These are phyloP conservation scores for Salticus scenicus DNA, from an alignment of 2,888 invertebrate species.

Conservation along the genomic window DNA sequence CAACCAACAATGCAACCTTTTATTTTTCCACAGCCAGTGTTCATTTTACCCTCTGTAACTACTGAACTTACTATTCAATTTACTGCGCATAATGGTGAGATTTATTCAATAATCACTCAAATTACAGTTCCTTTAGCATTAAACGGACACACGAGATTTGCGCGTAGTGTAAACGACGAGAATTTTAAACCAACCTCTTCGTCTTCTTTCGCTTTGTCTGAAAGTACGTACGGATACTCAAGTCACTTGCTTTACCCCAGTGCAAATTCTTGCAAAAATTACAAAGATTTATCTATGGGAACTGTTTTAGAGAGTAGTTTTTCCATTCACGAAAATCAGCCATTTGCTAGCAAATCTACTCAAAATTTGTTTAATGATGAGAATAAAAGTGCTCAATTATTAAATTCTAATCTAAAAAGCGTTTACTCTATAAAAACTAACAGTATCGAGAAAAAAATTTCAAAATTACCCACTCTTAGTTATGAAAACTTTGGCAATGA, in stretches of 20 bases:
- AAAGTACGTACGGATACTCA: background rate
- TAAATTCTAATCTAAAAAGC: background rate
- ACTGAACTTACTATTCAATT: conserved; percentile 71
- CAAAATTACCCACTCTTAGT: background rate
- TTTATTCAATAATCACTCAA: conserved; percentile 71
- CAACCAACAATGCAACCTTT: conserved; percentile 58
- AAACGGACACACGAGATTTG: conserved; percentile 60
- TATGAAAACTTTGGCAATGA: background rate
- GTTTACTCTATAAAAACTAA: background rate
- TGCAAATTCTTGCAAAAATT: background rate
- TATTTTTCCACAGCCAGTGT: conserved; percentile 64
- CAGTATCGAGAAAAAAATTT: background rate
- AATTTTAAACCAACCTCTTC: background rate
- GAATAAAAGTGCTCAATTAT: no score
- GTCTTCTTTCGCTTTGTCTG: background rate
- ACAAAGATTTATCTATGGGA: background rate
- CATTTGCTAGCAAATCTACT: background rate
- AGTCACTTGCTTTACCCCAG: background rate
- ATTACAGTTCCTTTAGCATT: conserved; percentile 68
- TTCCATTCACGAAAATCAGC: background rate
- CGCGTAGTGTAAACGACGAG: conserved; percentile 43
- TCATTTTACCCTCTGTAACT: conserved; percentile 68
- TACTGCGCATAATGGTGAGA: conserved; percentile 71
- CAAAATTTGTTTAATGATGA: background rate
- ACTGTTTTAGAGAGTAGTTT: background rate